These are phyloP conservation scores for Creontiades dilutus DNA, from an alignment of 2,888 invertebrate genomes.

Conservation along the genomic window DNA sequence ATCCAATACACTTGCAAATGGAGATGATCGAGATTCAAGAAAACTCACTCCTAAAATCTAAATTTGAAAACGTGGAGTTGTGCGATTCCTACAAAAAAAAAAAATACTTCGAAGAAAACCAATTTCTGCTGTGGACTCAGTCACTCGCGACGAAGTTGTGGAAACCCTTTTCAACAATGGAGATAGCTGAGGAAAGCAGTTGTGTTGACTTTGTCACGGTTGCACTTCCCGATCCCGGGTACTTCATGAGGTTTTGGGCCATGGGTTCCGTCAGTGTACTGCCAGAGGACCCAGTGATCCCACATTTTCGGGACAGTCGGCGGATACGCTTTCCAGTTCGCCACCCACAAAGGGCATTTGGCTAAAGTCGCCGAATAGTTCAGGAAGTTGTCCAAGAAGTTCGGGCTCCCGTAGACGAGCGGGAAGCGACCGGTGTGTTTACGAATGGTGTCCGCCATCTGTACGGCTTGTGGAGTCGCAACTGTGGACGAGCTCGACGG, in stretches of 20 bases:
- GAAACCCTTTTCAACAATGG: too few species aligned
- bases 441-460: constrained; percentile 71
- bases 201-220: constrained; percentile 74
- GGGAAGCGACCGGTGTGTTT: constrained; percentile 63
- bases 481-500: constrained; percentile 62
- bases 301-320: constrained; percentile 51
- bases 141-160: too few species aligned
- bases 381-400: constrained; percentile 45
- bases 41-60: too few species aligned
- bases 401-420: constrained; percentile 51
- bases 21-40: too few species aligned
- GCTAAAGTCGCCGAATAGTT: constrained; percentile 54
- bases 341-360: constrained; percentile 57
- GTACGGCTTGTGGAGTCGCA: constrained; percentile 65
- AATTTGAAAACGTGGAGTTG: too few species aligned
- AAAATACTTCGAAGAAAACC: too few species aligned
- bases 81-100: too few species aligned
- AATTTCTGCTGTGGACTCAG: too few species aligned
- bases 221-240: constrained; percentile 70
- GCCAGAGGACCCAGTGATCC: constrained; percentile 63
- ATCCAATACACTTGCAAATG: too few species aligned
- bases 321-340: background rate
- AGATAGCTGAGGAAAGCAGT: constrained; percentile 7
- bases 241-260: constrained; percentile 51
- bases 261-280: constrained; percentile 56